A percentile compares a stretch with the other conserved stretches of the same genome.
Evolutionary conservation across 1,140 invertebrate species (phyloP).

Genomic region (Bombus waltoni): DNA sequence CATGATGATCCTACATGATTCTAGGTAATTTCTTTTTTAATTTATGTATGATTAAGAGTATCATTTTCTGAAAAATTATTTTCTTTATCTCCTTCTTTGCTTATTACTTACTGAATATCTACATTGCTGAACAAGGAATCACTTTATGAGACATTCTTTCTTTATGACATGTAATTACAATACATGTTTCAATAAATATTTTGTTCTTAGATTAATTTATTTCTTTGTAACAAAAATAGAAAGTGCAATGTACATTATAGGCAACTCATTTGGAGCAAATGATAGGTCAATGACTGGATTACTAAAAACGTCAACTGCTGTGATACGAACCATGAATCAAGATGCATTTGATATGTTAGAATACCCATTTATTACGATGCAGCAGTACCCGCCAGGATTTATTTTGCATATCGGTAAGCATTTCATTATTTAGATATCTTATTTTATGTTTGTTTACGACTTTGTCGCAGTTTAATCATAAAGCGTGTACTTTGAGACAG

Average conservation of each 20-base stretch:
- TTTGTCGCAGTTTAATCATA: constrained; percentile 7
- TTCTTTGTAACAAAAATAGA: neutral
- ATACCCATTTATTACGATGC: constrained; percentile 97
- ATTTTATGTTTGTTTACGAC: no score
- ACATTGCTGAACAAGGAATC: neutral
- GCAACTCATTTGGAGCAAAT: constrained; percentile 87
- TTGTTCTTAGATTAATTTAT: neutral
- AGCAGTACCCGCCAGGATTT: constrained; percentile 93
- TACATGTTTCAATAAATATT: neutral
- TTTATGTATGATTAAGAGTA: neutral
- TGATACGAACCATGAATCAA: constrained; percentile 86
- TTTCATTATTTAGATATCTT: neutral
- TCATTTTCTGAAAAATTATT: neutral
- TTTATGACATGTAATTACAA: neutral
- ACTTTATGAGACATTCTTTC: constrained; percentile 43
- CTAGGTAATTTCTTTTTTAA: constrained; percentile 36
- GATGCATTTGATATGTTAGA: constrained; percentile 92
- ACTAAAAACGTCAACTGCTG: constrained; percentile 79
- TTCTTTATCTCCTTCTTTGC: neutral
- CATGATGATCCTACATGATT: constrained; percentile 15
- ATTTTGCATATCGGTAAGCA: constrained; percentile 92
- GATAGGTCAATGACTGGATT: constrained; percentile 81
- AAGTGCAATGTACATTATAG: constrained; percentile 76
- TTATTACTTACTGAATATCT: neutral
- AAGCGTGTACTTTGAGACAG: constrained; percentile 76